Conservation (phyloP, 2,888 invertebrate genomes). For the Pasiphila rectangulata region DNA sequence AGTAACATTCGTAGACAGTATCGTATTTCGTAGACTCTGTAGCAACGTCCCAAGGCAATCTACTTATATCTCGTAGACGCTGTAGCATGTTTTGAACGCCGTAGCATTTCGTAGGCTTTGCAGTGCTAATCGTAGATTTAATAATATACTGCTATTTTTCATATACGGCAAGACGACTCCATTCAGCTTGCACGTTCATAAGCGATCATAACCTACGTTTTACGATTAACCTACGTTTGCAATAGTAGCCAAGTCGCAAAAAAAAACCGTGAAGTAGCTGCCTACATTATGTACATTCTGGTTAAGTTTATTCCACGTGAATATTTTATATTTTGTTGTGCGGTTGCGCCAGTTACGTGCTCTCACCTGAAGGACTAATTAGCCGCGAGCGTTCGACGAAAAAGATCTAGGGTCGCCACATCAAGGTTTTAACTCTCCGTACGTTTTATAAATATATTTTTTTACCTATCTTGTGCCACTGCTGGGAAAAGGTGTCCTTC, state of each 20-base stretch:
- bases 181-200: too few relatives aligned
- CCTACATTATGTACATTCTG: too few relatives aligned
- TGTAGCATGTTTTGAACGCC: not conserved
- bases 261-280: too few relatives aligned
- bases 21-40: not conserved
- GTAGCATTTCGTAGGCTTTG: slow-evolving; percentile 5
- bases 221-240: too few relatives aligned
- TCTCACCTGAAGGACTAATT: slow-evolving; percentile 22
- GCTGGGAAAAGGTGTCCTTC: too few relatives aligned
- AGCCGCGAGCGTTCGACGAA: slow-evolving; percentile 13
- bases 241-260: too few relatives aligned
- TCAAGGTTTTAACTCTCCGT: not conserved
- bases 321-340: slow-evolving; percentile 5
- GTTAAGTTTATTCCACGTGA: not conserved
- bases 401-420: slow-evolving; percentile 2
- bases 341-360: slow-evolving; percentile 5
- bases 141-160: too few relatives aligned
- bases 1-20: not conserved
- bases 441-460: too few relatives aligned
- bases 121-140: not conserved
- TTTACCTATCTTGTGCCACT: too few relatives aligned
- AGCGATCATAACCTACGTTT: too few relatives aligned
- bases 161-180: too few relatives aligned
- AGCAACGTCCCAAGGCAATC: too few relatives aligned
- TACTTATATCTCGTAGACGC: not conserved